Conservation (phyloP, 2,888 invertebrate species). For the Dolomedes plantarius region DNA sequence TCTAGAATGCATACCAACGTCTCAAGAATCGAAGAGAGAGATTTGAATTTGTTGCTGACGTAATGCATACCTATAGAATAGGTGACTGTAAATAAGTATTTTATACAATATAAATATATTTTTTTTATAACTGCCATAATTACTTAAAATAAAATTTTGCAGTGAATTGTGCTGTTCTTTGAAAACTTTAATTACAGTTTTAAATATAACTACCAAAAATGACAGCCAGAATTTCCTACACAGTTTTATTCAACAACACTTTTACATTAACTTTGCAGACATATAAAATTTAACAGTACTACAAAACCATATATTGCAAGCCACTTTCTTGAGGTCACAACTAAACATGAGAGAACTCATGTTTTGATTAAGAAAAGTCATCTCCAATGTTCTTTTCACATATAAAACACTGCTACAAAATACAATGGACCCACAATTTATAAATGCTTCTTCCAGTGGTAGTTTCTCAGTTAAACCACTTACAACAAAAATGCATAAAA, state of each 20-base stretch:
- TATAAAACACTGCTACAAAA: conserved; percentile 72
- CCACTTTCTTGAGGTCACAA: conserved; percentile 72
- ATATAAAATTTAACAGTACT: conserved; percentile 71
- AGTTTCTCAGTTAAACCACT: conserved; percentile 65
- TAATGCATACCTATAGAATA: conserved; percentile 71
- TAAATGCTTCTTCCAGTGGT: conserved; percentile 71
- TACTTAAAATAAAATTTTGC: background rate
- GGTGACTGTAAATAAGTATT: conserved; percentile 52
- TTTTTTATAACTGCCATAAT: too few species aligned
- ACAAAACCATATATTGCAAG: conserved; percentile 71
- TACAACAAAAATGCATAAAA: conserved; percentile 66
- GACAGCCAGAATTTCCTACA: conserved; percentile 52
- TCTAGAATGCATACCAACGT: conserved; percentile 71
- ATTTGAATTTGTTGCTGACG: conserved; percentile 72
- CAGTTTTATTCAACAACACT: conserved; percentile 72
- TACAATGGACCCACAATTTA: conserved; percentile 72
- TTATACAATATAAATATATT: background rate
- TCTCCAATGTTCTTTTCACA: conserved; percentile 69
- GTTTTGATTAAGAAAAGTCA: conserved; percentile 66
- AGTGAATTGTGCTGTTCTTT: too few species aligned
- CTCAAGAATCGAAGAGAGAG: conserved; percentile 70
- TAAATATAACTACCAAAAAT: background rate
- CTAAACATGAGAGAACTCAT: conserved; percentile 72
- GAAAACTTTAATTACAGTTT: too few species aligned
- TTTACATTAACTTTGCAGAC: conserved; percentile 70